phyloP scores from a whole-genome alignment of 2,797 vertebrate species.

The Dipus sagitta region DNA sequence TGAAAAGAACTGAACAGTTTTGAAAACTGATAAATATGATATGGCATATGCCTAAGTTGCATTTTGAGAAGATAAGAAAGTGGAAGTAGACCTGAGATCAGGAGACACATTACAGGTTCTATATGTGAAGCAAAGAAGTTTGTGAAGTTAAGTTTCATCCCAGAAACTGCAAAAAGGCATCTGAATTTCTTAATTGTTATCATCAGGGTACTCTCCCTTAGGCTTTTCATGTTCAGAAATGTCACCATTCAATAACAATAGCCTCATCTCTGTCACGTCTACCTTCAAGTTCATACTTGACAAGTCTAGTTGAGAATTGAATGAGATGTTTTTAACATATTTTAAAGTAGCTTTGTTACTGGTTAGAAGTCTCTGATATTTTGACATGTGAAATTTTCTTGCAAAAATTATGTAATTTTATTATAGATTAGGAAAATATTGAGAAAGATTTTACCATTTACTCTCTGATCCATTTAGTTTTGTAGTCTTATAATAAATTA shows the following conservation, averaged over 20 bases:
- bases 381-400: background rate
- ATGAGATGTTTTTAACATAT: background rate
- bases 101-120: background rate
- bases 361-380: background rate
- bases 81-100: background rate
- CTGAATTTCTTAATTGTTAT: background rate
- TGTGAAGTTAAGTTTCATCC: background rate
- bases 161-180: background rate
- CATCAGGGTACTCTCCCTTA: background rate
- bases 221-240: background rate
- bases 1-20: background rate
- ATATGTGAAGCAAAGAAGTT: background rate
- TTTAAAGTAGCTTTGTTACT: background rate
- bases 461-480: constrained; percentile 51
- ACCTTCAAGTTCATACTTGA: background rate
- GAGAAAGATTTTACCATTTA: constrained; percentile 24
- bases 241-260: background rate
- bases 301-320: background rate
- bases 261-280: background rate
- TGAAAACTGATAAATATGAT: background rate
- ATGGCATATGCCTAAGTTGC: background rate
- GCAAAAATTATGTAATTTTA: background rate
- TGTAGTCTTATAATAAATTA: constrained; percentile 39
- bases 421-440: background rate
- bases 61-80: background rate